Conservation (phyloP, 2,113 vertebrate species). For the human region GRCh38 chr6:88498001-88498500, state of each 20-base stretch:
- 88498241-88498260: background rate
- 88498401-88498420: background rate
- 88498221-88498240: background rate
- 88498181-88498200: background rate
- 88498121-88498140: background rate
- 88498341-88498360: background rate
- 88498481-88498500: background rate
- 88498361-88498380: background rate
- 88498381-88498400: background rate
- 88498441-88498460: background rate
- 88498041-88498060: background rate
- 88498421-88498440: background rate
- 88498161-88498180: background rate
- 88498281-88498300: no score
- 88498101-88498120: background rate
- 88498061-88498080: background rate
- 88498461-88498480: background rate
- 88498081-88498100: background rate
- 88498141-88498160: background rate
- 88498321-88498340: background rate
- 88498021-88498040: background rate
- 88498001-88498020: background rate
- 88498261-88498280: background rate
- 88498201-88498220: background rate
- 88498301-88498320: rapidly evolving